These are phyloP conservation scores for Tapera naevia DNA, from an alignment of 2,797 vertebrate genomes.

Conservation along the genomic window DNA sequence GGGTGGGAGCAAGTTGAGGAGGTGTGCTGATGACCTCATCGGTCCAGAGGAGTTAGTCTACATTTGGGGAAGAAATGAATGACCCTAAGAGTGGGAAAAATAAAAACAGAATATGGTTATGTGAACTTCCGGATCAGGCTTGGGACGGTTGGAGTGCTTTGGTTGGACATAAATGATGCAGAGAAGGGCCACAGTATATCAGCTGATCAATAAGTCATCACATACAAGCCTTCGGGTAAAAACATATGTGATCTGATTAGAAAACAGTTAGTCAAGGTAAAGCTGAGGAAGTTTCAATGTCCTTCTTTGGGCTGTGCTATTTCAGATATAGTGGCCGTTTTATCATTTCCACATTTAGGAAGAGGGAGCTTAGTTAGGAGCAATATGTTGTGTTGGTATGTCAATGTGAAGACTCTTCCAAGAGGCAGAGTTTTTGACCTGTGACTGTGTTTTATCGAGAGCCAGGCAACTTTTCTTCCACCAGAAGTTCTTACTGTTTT, in stretches of 20 bases:
- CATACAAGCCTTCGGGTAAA: not conserved
- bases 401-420: not conserved
- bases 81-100: not conserved
- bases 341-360: not conserved
- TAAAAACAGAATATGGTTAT: not conserved
- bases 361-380: not conserved
- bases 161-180: not conserved
- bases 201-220: not conserved
- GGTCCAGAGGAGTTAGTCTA: not conserved
- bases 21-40: not conserved
- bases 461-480: not conserved
- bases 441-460: not conserved
- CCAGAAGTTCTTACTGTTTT: not conserved
- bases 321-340: fast-evolving
- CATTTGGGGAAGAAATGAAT: not conserved
- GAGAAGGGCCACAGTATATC: not conserved
- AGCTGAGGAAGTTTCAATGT: not conserved
- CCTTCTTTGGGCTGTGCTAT: not conserved
- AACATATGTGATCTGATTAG: fast-evolving
- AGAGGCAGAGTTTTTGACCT: not conserved
- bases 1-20: not conserved
- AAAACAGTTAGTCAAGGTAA: not conserved
- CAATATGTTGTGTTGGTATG: not conserved
- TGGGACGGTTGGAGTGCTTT: not conserved
- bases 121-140: not conserved